Conservation (phyloP, 2,113 vertebrate species). For the Festucalex cinctus region DNA sequence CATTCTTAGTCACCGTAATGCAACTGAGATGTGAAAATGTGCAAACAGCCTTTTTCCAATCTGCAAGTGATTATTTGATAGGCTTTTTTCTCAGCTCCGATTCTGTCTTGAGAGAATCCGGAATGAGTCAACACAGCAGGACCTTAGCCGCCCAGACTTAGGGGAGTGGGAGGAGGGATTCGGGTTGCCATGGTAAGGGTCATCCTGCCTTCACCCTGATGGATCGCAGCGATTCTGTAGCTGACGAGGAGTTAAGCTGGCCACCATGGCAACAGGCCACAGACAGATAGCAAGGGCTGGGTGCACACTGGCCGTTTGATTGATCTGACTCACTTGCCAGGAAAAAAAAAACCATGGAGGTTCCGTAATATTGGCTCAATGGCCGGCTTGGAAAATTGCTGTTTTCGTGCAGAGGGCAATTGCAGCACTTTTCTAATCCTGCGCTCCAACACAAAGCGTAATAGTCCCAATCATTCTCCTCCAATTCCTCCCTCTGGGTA, state of each 20-base stretch:
- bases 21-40: slow-evolving; percentile 18
- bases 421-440: slow-evolving; percentile 8
- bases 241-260: slow-evolving; percentile 66
- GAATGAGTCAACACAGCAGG: slow-evolving; percentile 51
- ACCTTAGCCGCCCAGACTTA: slow-evolving; percentile 60
- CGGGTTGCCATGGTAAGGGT: slow-evolving; percentile 75
- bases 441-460: slow-evolving; percentile 12
- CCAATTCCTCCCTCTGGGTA: background rate
- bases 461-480: slow-evolving; percentile 1
- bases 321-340: slow-evolving; percentile 60
- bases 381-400: slow-evolving; percentile 51
- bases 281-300: slow-evolving; percentile 50
- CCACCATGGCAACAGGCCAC: slow-evolving; percentile 75
- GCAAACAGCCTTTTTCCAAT: slow-evolving; percentile 27
- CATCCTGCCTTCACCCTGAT: slow-evolving; percentile 64
- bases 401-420: slow-evolving; percentile 40
- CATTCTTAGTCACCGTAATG: too few species aligned
- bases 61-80: slow-evolving; percentile 19
- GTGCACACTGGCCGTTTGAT: slow-evolving; percentile 53
- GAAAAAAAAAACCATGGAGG: slow-evolving; percentile 65
- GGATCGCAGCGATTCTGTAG: slow-evolving; percentile 55
- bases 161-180: slow-evolving; percentile 60
- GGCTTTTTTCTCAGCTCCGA: slow-evolving; percentile 11
- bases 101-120: slow-evolving; percentile 30
- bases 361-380: slow-evolving; percentile 53